Evolutionary conservation across 1,140 invertebrate genomes (phyloP).

Genomic region (Zaprionus davidi): DNA sequence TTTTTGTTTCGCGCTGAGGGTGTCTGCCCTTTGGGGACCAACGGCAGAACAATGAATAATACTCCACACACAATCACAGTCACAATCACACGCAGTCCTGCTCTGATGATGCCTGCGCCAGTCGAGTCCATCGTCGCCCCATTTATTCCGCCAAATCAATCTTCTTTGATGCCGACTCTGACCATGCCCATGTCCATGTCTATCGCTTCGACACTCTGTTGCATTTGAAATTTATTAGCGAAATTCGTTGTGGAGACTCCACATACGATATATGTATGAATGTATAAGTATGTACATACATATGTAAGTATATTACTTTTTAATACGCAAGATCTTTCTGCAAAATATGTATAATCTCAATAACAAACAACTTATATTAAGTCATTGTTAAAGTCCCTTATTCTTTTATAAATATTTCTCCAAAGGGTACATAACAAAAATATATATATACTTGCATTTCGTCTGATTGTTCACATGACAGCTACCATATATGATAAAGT

Average conservation of each 20-base stretch:
- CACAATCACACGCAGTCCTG: conserved; percentile 71
- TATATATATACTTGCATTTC: too few relatives aligned
- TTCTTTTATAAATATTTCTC: too few relatives aligned
- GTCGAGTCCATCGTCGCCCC: conserved; percentile 41
- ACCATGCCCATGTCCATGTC: conserved; percentile 60
- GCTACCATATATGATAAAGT: too few relatives aligned
- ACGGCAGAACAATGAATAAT: conserved; percentile 72
- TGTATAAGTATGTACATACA: too few relatives aligned
- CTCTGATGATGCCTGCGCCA: conserved; percentile 45
- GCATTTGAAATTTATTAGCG: conserved; percentile 81
- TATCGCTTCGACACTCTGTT: conserved; percentile 80
- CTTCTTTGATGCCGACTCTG: conserved; percentile 72
- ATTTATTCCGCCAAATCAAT: conserved; percentile 83
- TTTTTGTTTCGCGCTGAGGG: conserved; percentile 14
- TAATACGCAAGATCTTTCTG: too few relatives aligned
- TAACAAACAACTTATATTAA: too few relatives aligned
- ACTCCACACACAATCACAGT: conserved; percentile 55
- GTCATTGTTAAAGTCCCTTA: too few relatives aligned
- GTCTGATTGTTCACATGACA: too few relatives aligned
- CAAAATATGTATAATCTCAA: too few relatives aligned
- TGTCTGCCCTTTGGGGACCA: conserved; percentile 38
- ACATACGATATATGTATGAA: not conserved
- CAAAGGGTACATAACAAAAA: too few relatives aligned
- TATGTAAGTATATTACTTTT: too few relatives aligned
- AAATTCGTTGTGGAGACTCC: conserved; percentile 20